Evolutionary conservation across 2,888 invertebrate species (phyloP).

Genomic region (Eilema caniola): DNA sequence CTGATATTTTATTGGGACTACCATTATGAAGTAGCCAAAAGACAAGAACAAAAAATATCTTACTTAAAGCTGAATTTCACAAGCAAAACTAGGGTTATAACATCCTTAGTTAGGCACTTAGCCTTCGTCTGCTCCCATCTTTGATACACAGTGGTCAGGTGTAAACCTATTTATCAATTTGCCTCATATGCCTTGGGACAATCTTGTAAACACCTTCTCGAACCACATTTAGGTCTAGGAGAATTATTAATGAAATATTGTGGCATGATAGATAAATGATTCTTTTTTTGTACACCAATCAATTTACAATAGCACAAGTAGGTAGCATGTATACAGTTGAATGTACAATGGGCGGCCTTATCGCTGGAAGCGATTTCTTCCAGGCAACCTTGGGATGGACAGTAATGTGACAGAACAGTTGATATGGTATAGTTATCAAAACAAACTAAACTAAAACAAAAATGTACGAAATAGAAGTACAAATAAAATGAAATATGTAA

Average conservation of each 20-base stretch:
- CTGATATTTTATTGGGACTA: neutral
- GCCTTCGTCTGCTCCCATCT: neutral
- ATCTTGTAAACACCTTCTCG: neutral
- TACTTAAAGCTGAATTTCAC: neutral
- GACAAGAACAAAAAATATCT: neutral
- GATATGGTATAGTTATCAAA: no score
- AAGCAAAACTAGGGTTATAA: neutral
- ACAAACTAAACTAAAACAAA: no score
- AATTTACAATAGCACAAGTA: no score
- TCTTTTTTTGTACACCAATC: no score
- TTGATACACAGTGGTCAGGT: neutral
- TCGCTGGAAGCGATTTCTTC: no score
- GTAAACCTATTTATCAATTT: conserved; percentile 4
- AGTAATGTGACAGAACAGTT: no score
- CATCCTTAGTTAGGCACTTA: neutral
- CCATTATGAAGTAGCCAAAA: neutral
- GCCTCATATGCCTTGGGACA: neutral
- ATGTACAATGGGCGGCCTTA: no score
- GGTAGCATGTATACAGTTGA: no score
- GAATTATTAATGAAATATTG: neutral
- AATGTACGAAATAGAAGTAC: no score
- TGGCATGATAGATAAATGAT: no score
- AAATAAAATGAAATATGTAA: no score
- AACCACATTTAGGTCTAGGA: neutral
- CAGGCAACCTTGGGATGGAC: no score